These are phyloP conservation scores for Pachydiplax longipennis DNA, from an alignment of 2,888 invertebrate genomes.

Conservation along the genomic window DNA sequence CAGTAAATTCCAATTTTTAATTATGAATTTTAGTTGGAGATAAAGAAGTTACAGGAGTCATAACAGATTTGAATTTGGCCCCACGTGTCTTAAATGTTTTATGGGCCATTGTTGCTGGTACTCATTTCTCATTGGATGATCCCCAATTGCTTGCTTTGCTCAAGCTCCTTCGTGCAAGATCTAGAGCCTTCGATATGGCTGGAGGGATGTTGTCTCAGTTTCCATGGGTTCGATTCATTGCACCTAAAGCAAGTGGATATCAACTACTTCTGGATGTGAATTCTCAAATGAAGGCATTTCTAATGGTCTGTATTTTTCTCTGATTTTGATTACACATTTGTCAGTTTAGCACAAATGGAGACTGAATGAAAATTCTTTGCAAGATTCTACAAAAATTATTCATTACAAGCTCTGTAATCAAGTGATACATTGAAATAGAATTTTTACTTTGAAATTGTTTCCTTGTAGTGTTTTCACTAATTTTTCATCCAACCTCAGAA, in stretches of 20 bases:
- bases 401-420: too few relatives aligned
- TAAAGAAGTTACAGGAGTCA: background rate
- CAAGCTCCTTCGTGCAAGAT: slow-evolving; percentile 61
- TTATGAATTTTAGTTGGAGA: background rate
- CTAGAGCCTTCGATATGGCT: slow-evolving; percentile 66
- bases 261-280: slow-evolving; percentile 67
- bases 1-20: background rate
- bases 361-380: too few relatives aligned
- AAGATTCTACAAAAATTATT: too few relatives aligned
- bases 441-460: too few relatives aligned
- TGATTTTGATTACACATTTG: background rate
- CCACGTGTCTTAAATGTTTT: slow-evolving; percentile 71
- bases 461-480: too few relatives aligned
- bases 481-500: too few relatives aligned
- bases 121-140: slow-evolving; percentile 57
- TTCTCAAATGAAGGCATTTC: slow-evolving; percentile 62
- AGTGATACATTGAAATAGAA: too few relatives aligned
- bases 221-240: slow-evolving; percentile 70
- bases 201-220: slow-evolving; percentile 68
- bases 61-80: slow-evolving; percentile 56
- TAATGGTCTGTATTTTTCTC: slow-evolving; percentile 59
- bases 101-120: slow-evolving; percentile 68
- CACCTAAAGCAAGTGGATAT: slow-evolving; percentile 69
- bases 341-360: too few relatives aligned
- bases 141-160: slow-evolving; percentile 60